Conservation (phyloP, 2,113 vertebrate species). For the Petaurus breviceps region DNA sequence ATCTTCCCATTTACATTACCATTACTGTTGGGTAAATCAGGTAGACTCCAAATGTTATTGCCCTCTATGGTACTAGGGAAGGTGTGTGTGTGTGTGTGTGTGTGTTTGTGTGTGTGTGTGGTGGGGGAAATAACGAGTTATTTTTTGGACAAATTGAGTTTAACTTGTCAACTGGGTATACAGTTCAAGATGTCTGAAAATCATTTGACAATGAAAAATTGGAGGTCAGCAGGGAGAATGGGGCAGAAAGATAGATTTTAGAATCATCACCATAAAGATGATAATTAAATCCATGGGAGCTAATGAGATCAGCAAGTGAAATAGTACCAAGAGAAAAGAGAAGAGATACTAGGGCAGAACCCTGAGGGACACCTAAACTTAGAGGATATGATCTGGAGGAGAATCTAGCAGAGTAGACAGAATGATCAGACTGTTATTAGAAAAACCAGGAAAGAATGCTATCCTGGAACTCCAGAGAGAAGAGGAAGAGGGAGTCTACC, state of each 20-base stretch:
- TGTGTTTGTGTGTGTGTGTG: background rate
- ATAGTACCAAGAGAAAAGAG: background rate
- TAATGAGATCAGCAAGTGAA: background rate
- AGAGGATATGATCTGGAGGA: background rate
- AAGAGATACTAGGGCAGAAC: background rate
- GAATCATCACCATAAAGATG: background rate
- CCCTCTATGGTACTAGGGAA: background rate
- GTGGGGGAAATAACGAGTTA: background rate
- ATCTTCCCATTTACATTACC: too few relatives aligned
- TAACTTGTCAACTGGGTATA: background rate
- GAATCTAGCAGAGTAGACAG: background rate
- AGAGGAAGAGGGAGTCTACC: too few relatives aligned
- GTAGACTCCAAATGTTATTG: background rate
- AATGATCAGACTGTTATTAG: background rate
- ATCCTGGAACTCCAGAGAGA: too few relatives aligned
- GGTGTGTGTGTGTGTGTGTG: background rate
- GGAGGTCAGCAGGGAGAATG: background rate
- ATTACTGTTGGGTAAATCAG: too few relatives aligned
- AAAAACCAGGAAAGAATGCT: background rate
- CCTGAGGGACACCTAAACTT: background rate
- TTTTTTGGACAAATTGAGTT: background rate
- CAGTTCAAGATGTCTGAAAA: background rate
- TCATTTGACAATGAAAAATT: background rate
- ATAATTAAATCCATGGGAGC: background rate
- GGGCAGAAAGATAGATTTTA: background rate